Base-by-base conservation (phyloP, 2,888 invertebrate species). In the Alloplasta piceator region DNA sequence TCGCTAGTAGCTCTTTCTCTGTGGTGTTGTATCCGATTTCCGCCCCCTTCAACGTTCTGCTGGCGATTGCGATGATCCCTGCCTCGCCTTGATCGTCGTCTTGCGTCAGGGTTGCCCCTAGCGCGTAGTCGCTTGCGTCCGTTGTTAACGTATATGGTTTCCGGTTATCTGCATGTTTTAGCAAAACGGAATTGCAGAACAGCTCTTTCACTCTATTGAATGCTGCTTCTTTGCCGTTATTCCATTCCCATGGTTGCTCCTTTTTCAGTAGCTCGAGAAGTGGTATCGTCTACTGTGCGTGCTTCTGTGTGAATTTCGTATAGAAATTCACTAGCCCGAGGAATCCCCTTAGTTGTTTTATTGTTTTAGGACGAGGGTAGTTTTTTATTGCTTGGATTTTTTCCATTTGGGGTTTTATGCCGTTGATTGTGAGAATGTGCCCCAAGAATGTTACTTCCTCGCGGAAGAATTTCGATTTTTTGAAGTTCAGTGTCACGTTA, bases 391-490 rank as follows among this genome's bases (percentile, higher is more conserved):
- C 71, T 12, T 63, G 41, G n/a, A 83, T 48, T 61, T 86, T 86
- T 4, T 83, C 78, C 2, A 83, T 82, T 39, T 88, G 85, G 0
- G 84, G 81, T 12, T 16, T 26, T 0, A 87, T 81, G 0, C 87
- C 86, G 0, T 80, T 41, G 0, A 67, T 6, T 1, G 78, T 78
- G 1, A 88, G 74, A 0, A 83, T 78, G 60, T 87, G 85, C 1
- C 86, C 86, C 7, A 87, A 56, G 55, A 88, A 86, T 38, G 84
- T 83, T 4, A 86, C 73, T 66, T 81, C 78, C 4, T 68, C 16
- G n/a, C 76, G 70, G 3, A 83, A 68, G 66, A 88, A 87, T 16
- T 74, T 26, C 10, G 80, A 86, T 79, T 87, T 87, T 3, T 71
- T 61, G 4, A 83, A 55, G 4, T 82, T 84, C 0, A 86, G 26